phyloP scores from a whole-genome alignment of 2,888 invertebrate species.

The Tachina lurida region DNA sequence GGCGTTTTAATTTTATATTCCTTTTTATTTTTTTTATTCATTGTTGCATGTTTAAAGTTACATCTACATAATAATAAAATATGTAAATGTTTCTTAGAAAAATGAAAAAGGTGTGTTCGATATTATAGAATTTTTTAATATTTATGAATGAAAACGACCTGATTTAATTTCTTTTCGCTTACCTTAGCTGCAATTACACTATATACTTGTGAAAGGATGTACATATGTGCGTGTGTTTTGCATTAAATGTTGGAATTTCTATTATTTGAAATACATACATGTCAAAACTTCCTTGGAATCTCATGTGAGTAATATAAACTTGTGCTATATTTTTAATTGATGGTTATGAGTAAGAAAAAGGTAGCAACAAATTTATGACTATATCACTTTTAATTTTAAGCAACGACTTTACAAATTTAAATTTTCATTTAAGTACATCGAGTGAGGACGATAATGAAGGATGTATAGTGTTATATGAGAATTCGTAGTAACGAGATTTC shows the following conservation, averaged over 20 bases:
- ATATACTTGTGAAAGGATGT: too few species aligned
- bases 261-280: slow-evolving; percentile 2
- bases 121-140: slow-evolving; percentile 44
- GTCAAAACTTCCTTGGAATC: neutral
- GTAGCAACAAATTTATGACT: too few species aligned
- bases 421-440: too few species aligned
- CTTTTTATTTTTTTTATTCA: neutral
- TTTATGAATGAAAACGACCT: slow-evolving; percentile 50
- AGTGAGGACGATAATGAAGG: too few species aligned
- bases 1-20: neutral
- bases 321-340: neutral
- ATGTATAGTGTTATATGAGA: too few species aligned
- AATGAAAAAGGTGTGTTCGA: slow-evolving; percentile 59
- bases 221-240: neutral
- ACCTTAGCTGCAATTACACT: neutral
- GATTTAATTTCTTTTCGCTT: slow-evolving; percentile 42
- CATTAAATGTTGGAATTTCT: neutral
- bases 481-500: too few species aligned
- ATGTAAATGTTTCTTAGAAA: slow-evolving; percentile 29
- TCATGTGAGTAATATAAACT: neutral
- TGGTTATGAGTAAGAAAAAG: too few species aligned
- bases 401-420: too few species aligned
- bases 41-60: slow-evolving; percentile 52
- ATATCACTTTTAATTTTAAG: too few species aligned
- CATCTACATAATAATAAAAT: slow-evolving; percentile 28